A percentile compares a stretch with the other conserved stretches of the same genome.
Evolutionary conservation across 2,888 invertebrate genomes (phyloP).

Genomic region (Synanthedon myopaeformis): DNA sequence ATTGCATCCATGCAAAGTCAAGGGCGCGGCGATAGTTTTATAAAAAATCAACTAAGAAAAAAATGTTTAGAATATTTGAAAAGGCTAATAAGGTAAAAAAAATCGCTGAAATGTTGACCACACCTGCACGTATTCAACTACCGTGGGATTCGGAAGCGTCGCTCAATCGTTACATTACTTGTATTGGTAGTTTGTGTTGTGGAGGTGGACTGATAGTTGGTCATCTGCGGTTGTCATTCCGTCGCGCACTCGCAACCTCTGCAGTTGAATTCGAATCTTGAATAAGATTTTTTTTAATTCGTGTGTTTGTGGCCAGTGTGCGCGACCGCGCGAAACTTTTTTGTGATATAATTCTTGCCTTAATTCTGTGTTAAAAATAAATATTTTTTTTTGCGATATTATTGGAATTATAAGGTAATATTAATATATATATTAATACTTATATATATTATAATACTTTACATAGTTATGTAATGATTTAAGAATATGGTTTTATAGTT

Average conservation of each 20-base stretch:
- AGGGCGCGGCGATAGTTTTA: too few species aligned
- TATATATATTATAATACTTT: too few species aligned
- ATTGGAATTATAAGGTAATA: too few species aligned
- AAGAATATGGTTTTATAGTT: too few species aligned
- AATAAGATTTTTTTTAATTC: constrained; percentile 4
- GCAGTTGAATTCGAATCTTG: constrained; percentile 17
- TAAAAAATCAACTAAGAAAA: too few species aligned
- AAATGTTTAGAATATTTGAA: too few species aligned
- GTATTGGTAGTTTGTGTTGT: constrained; percentile 11
- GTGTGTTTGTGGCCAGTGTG: constrained; percentile 16
- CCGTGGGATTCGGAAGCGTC: constrained; percentile 14
- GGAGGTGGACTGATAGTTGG: constrained; percentile 35
- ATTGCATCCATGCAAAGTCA: too few species aligned
- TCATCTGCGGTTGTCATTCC: constrained; percentile 38
- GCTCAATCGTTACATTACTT: background rate
- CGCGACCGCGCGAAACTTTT: constrained; percentile 13
- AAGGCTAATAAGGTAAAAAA: too few species aligned
- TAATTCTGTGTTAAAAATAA: constrained; percentile 22
- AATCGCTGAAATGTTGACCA: constrained; percentile 24
- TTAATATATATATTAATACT: too few species aligned
- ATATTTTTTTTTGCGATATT: too few species aligned
- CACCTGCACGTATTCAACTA: constrained; percentile 12
- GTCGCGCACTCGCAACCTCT: constrained; percentile 24
- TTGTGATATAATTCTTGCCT: constrained; percentile 23
- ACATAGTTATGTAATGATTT: too few species aligned